These are phyloP conservation scores for Thripadectes ignobilis DNA, from an alignment of 2,797 vertebrate species.

Conservation along the genomic window DNA sequence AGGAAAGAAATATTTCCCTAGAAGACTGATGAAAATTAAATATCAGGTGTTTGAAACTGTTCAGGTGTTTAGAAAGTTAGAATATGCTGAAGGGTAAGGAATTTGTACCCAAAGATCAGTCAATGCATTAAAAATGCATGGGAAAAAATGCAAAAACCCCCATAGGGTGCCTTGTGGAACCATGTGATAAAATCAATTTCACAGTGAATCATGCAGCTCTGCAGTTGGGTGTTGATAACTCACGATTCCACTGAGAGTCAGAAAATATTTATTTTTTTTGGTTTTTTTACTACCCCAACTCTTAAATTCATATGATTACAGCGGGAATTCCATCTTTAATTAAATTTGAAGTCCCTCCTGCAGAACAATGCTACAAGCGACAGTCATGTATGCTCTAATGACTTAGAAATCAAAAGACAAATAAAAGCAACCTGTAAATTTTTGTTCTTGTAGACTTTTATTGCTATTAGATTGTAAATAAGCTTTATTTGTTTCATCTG, in stretches of 20 bases:
- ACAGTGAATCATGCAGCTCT: slow-evolving; percentile 32
- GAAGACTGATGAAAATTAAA: not conserved
- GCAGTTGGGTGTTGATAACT: slow-evolving; percentile 18
- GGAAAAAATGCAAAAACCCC: not conserved
- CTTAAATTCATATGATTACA: slow-evolving; percentile 50
- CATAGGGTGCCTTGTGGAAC: slow-evolving; percentile 5
- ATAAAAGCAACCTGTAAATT: slow-evolving; percentile 34
- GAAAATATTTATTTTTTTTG: slow-evolving; percentile 1
- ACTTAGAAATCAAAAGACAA: slow-evolving; percentile 47
- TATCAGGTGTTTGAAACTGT: slow-evolving; percentile 3
- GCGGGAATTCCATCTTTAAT: slow-evolving; percentile 41
- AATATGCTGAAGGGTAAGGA: slow-evolving; percentile 29
- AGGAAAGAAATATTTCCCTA: not conserved
- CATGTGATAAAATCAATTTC: slow-evolving; percentile 50
- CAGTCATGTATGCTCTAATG: slow-evolving; percentile 22
- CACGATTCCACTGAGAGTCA: slow-evolving; percentile 22
- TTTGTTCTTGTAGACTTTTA: slow-evolving; percentile 24
- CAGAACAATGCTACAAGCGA: not conserved
- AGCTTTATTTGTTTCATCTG: slow-evolving; percentile 21
- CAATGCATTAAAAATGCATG: slow-evolving; percentile 21
- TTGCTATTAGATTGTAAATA: slow-evolving; percentile 50
- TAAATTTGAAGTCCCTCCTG: slow-evolving; percentile 31
- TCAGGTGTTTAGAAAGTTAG: slow-evolving; percentile 21
- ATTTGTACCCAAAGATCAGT: slow-evolving; percentile 19
- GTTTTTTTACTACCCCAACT: not conserved